phyloP scores from a whole-genome alignment of 1,140 invertebrate genomes.

The Leptestheria dahalacensis region DNA sequence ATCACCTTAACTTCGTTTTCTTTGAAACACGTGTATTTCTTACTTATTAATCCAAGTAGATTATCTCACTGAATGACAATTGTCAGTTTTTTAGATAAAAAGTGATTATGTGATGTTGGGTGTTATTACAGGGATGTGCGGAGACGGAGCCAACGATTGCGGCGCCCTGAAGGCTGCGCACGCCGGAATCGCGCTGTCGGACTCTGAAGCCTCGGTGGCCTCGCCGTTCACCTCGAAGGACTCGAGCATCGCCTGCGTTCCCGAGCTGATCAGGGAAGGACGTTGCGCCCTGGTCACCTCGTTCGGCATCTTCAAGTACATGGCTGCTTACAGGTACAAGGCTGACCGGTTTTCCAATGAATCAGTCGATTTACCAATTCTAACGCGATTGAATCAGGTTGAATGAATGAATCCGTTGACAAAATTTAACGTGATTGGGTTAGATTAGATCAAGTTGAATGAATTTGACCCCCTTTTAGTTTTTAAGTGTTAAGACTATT shows the following conservation, averaged over 20 bases:
- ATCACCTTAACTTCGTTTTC: no score
- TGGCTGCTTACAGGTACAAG: constrained; percentile 60
- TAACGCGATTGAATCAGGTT: no score
- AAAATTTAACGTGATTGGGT: no score
- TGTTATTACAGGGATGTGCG: constrained; percentile 64
- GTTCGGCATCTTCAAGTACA: constrained; percentile 93
- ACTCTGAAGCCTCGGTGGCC: constrained; percentile 85
- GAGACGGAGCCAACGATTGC: constrained; percentile 65
- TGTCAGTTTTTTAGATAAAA: no score
- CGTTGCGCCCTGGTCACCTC: constrained; percentile 82
- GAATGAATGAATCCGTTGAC: no score
- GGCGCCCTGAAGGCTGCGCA: constrained; percentile 84
- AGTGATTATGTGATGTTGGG: background rate
- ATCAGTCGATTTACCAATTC: background rate
- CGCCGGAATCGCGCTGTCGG: constrained; percentile 82
- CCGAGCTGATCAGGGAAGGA: constrained; percentile 60
- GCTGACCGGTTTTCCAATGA: background rate
- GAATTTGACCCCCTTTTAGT: no score
- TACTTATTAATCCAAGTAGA: no score
- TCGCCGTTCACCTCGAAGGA: constrained; percentile 86
- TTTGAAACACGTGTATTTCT: no score
- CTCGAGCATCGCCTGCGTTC: constrained; percentile 75
- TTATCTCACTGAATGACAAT: no score
- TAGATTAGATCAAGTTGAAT: no score
- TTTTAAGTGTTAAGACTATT: no score